Base-by-base conservation (phyloP, 35 echinoderm and acorn worm genomes). In the Chiridota heheva region DNA sequence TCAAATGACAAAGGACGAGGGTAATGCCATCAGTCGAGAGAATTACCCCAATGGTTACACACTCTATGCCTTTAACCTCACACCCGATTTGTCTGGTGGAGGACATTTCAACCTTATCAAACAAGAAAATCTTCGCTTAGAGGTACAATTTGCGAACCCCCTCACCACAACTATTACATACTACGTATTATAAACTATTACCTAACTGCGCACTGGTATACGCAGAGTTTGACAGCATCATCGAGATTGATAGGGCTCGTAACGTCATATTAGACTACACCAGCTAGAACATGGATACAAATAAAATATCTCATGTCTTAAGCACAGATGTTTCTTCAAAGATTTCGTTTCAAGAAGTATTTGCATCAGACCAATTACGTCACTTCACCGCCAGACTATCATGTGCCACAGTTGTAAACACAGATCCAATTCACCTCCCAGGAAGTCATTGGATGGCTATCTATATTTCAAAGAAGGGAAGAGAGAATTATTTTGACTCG, bases 11-110 rank as follows among this genome's bases (percentile, higher is more conserved):
- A 78, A 77, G 36, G 83, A 86, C 42, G 22, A 39, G 5, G 83
- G 83, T 6, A 86, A 86, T 40, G 10, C 28, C 45, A 86, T 86
- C 70, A 77, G 70, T 86, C 70, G 76, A 13, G 83, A 86, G 42
- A 72, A 86, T 5, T 86, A 81, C 72, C 29, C 77, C 56, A 32
- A 30, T 24, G 83, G 83, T 29, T 86, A 86, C 72, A 45, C 69
- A 81, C 38, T 86, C 0, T 76, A 77, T 24, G 56, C 44, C 10
- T 86, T 84, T 47, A 53, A 84, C 29, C 81, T 84, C 24, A 57
- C 61, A n/a, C n/a, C n/a, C n/a, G n/a, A n/a, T n/a, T n/a, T 38
- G 29, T 86, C 34, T 63, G 46, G 10, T 30, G 33, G 3, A 61
- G 83, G 28, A 51, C 57, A n/a, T n/a, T n/a, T n/a, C n/a, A n/a